Conservation (phyloP, 1,140 invertebrate species). For the Bombyx mandarina region DNA sequence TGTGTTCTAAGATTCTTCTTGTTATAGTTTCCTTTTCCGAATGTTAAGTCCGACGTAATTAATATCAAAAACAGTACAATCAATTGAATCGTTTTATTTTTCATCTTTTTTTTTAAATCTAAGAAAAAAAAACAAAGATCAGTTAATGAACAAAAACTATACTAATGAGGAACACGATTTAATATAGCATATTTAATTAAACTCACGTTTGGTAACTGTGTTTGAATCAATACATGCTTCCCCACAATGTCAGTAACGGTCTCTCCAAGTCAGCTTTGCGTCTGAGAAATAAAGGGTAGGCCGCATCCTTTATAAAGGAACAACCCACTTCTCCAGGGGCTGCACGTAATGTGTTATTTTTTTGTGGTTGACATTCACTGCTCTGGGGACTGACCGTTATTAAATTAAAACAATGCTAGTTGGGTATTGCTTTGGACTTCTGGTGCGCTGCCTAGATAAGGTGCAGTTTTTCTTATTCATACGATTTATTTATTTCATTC, state of each 20-base stretch:
- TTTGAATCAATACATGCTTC: too few species aligned
- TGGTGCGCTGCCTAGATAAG: conserved; percentile 23
- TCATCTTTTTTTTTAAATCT: conserved; percentile 37
- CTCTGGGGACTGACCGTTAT: conserved; percentile 46
- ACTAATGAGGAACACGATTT: too few species aligned
- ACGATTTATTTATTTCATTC: conserved; percentile 2
- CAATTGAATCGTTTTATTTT: conserved; percentile 25
- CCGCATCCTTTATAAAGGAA: conserved; percentile 25
- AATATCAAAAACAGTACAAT: conserved; percentile 29
- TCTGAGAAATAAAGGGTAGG: conserved; percentile 8
- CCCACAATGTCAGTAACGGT: too few species aligned
- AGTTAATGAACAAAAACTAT: too few species aligned
- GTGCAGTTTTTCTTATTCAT: conserved; percentile 18
- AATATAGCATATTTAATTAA: too few species aligned
- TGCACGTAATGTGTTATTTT: conserved; percentile 36
- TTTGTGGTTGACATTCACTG: conserved; percentile 26
- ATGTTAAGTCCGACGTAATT: background rate
- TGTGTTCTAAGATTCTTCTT: conserved; percentile 9
- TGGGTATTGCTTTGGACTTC: conserved; percentile 43
- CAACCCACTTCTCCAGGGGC: conserved; percentile 38
- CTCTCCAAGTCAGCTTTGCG: background rate
- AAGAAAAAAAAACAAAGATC: conserved; percentile 17
- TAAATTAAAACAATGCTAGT: conserved; percentile 59
- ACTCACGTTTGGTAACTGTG: too few species aligned
- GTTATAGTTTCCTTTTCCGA: background rate